Percentiles rank a stretch among this genome's conserved stretches.
Conservation (phyloP, 1,140 invertebrate genomes). For the Macrosteles quadrilineatus region DNA sequence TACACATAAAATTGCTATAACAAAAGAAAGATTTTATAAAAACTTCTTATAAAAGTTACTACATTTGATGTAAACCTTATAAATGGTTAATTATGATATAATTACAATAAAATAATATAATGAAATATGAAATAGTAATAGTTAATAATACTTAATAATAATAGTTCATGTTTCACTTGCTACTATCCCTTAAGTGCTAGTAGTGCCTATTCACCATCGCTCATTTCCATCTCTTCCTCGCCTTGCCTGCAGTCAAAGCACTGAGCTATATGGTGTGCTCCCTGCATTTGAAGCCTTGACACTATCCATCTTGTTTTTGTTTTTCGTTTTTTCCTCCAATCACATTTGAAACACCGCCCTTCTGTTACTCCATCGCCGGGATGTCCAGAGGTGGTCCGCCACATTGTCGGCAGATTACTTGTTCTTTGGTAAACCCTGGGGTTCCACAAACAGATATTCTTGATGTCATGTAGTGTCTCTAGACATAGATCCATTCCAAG, state of each 20-base stretch:
- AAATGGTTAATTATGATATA: too few relatives aligned
- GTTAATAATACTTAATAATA: too few relatives aligned
- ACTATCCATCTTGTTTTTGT: constrained; percentile 3
- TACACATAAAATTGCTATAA: too few relatives aligned
- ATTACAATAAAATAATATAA: too few relatives aligned
- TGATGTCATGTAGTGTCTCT: background rate
- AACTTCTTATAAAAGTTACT: too few relatives aligned
- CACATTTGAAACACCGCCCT: background rate
- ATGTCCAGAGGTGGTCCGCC: too few relatives aligned
- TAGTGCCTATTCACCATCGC: too few relatives aligned
- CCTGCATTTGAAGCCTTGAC: background rate
- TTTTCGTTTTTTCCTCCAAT: background rate
- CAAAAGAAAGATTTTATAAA: too few relatives aligned
- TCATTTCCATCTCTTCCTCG: constrained; percentile 3
- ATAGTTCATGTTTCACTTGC: too few relatives aligned
- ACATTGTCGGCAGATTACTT: background rate
- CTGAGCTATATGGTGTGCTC: background rate
- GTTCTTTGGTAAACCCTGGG: background rate
- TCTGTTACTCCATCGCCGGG: background rate
- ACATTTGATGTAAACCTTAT: too few relatives aligned
- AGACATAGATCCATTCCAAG: background rate
- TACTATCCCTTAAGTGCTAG: too few relatives aligned
- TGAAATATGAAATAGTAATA: too few relatives aligned
- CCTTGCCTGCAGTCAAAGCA: background rate
- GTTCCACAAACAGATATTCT: background rate